Evolutionary conservation across 1,140 invertebrate species (phyloP).

Genomic region (Drosophila navojoa): DNA sequence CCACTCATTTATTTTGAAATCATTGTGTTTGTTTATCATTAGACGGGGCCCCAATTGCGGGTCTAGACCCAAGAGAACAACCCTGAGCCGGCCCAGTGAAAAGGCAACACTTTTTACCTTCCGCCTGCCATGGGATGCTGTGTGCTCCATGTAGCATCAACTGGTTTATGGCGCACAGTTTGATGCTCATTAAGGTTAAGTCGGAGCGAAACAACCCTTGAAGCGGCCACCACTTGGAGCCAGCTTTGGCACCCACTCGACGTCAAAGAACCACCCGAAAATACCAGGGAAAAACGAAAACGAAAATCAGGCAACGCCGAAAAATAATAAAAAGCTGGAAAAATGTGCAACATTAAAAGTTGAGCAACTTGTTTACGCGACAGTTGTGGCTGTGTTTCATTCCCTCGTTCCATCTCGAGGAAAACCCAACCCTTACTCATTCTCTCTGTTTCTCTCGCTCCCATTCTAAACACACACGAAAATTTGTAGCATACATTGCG

Average conservation of each 20-base stretch:
- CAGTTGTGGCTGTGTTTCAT: conserved; percentile 46
- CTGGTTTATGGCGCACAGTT: conserved; percentile 54
- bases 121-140: conserved; percentile 4
- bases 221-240: conserved; percentile 13
- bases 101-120: conserved; percentile 33
- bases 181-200: conserved; percentile 58
- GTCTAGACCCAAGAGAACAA: neutral
- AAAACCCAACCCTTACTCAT: conserved; percentile 16
- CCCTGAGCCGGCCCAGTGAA: neutral
- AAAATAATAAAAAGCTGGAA: conserved; percentile 24
- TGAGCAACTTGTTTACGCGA: conserved; percentile 60
- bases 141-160: conserved; percentile 18
- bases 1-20: conserved; percentile 53
- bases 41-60: conserved; percentile 25
- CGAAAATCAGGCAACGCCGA: neutral
- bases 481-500: conserved; percentile 55
- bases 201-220: conserved; percentile 44
- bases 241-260: conserved; percentile 41
- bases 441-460: neutral
- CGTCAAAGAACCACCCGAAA: conserved; percentile 5
- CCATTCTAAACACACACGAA: conserved; percentile 10
- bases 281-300: neutral
- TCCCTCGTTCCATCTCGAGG: conserved; percentile 11
- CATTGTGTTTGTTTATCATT: conserved; percentile 57
- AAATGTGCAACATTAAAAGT: conserved; percentile 64